Evolutionary conservation across 1,140 invertebrate genomes (phyloP), one percentile per base, ranked within the genome.

Genomic region (Eumaeus atala): DNA sequence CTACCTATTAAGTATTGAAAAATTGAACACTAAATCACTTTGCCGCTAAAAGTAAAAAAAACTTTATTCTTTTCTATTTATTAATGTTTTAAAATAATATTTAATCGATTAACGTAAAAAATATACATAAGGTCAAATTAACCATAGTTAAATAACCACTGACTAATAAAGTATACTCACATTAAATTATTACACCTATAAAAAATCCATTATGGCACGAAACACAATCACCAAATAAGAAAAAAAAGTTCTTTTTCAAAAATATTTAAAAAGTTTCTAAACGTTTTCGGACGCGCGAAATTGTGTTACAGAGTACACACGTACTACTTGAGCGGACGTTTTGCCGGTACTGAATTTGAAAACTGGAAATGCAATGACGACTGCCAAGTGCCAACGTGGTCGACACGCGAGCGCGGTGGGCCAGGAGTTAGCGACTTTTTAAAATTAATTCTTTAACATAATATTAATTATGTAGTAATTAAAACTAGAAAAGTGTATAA

Each of bases 351-450:
- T 44, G 40, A 44, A 44, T 44, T 44, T 44, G 40, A 44, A 44
- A 44, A 44, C 40, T 44, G 40, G 40, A 44, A 44, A 44, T 44
- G 40, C 40, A 44, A 37, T 14, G 16, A 14, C 40, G 40, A 44
- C 40, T 44, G 40, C 40, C 40, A 44, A 44, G 40, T 44, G 40
- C 40, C 40, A 44, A 44, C 40, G 40, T 44, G 40, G 40, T 44
- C 40, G 40, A 44, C 40, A 44, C 40, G 40, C 40, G 40, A 44
- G 1, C 40, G 40, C 14, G 40, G 2, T 44, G 17, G 16, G 14
- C 14, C 17, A 44, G 40, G 40, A 18, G 40, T 16, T 9, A 0
- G 40, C 40, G 40, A 16, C 35, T 37, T 28, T 28, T 28, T 28
- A 3, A 3, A 28, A 28, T 28, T 28, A 28, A 28, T 28, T 28